Base-by-base conservation (phyloP, 2,113 vertebrate genomes). In the Rhagologus leucostigma region DNA sequence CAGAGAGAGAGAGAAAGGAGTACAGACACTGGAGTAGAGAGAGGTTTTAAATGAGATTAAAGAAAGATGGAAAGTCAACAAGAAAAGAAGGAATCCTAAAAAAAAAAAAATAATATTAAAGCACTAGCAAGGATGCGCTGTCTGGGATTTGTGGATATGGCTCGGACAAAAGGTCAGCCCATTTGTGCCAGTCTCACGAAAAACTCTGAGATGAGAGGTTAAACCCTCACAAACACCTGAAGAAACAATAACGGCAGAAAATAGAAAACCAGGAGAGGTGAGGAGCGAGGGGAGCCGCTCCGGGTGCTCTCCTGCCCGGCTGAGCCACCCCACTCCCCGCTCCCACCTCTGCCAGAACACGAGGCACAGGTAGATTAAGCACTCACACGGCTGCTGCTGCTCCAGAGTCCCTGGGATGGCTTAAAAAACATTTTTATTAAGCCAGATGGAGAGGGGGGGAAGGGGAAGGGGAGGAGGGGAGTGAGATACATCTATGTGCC, bases 361-460 rank as follows among this genome's bases (percentile, higher is more conserved):
- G 3, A 63, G 84, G 55, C 83, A 74, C 63, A 59, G 63, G 69
- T 32, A 84, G 53, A 89, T 11, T 11, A 47, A 75, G 17, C 62
- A 30, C 71, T 79, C 42, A 7, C 70, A 62, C 5, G 2, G 37
- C 47, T 69, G 74, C 64, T 78, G 78, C 77, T 50, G 69, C 90
- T 97, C 84, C 49, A 4, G 10, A 93, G 37, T 74, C 87, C 73
- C 71, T 57, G 35, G 47, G 90, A 86, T 65, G 46, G 69, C 91
- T 95, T 93, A 75, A 87, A 92, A 94, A 81, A 70, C 79, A 86
- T 90, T 75, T 95, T 97, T 93, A 97, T 97, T 95, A 96, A 96
- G 94, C 92, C 97, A 97, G 94, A 95, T 95, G 96, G 95, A 96
- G 85, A 63, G 75, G 60, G 88, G 87, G 94, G 84, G 91, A 96